Base-by-base conservation (phyloP, 2,797 vertebrate genomes). In the Tapirus indicus region DNA sequence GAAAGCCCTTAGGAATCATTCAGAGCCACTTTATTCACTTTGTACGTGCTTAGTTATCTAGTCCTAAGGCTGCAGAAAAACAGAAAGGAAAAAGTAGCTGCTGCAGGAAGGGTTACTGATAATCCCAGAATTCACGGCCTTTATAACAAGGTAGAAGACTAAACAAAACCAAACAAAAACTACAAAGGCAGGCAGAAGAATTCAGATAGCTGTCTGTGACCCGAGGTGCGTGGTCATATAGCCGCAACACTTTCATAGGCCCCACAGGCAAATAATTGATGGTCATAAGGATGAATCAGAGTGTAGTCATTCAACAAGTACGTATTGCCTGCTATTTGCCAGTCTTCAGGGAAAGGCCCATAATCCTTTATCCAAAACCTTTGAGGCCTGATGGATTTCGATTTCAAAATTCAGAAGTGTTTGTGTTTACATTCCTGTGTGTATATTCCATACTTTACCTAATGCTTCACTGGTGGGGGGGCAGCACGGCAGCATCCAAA, bases 51-150 rank as follows among this genome's bases (percentile, higher is more conserved):
- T 88, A 83, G 7, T 74, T 97, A 82, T 74, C 49, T 83, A 49
- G 29, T 74, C 41, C 60, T 90, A 71, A 72, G 41, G 49, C 35
- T 68, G 7, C n/a, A 69, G 54, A 77, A 96, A 88, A 94, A 94
- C 38, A 12, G 56, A 62, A 66, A 56, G 35, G 72, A 25, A 25
- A 79, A 90, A 87, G 38, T 16, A 89, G 56, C 58, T 91, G 10
- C 18, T 74, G 23, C 69, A 27, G 20, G 35, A 86, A 80, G 56
- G 25, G 41, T 47, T 69, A 54, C n/a, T 29, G 27, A 9, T 87
- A 88, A 64, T 91, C 72, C 54, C 72, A 80, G 75, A 96, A 74
- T 85, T 94, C 94, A 77, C 58, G 85, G 27, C 21, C 27, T 94
- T 82, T 79, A 13, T 90, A 87, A 56, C 62, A 94, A 84, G 52